phyloP scores from a whole-genome alignment of 2,888 invertebrate genomes.

The Drosophila picticornis region DNA sequence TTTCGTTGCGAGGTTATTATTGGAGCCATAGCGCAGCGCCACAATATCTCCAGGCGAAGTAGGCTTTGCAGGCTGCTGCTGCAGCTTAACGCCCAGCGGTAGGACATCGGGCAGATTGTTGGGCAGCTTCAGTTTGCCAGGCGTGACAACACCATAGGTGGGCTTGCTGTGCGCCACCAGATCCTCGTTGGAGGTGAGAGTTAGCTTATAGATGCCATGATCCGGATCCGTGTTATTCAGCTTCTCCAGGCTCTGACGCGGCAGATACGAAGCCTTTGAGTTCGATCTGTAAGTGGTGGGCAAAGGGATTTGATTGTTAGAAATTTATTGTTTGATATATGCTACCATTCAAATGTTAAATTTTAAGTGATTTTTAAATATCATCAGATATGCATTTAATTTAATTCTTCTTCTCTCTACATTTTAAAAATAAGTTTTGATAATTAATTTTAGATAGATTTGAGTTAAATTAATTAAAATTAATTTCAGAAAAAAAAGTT shows the following conservation, averaged over 20 bases:
- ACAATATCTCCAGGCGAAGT: conserved; percentile 72
- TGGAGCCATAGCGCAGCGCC: conserved; percentile 83
- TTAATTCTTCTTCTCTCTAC: background rate
- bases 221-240: conserved; percentile 88
- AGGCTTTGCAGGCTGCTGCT: conserved; percentile 70
- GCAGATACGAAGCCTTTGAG: conserved; percentile 91
- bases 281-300: conserved; percentile 88
- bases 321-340: background rate
- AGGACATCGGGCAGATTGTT: conserved; percentile 87
- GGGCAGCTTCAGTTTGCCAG: conserved; percentile 82
- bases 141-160: conserved; percentile 67
- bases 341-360: background rate
- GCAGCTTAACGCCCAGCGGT: conserved; percentile 86
- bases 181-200: conserved; percentile 89
- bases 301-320: background rate
- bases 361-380: background rate
- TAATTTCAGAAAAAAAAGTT: background rate
- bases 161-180: conserved; percentile 78
- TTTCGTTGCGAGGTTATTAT: conserved; percentile 78
- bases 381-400: background rate
- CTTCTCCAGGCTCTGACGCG: conserved; percentile 89
- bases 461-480: background rate
- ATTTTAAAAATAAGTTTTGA: too few relatives aligned
- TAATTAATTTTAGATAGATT: too few relatives aligned
- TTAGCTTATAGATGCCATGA: conserved; percentile 91